These are phyloP conservation scores for Coccyzus lansbergi DNA, from an alignment of 2,797 vertebrate species.

Conservation along the genomic window DNA sequence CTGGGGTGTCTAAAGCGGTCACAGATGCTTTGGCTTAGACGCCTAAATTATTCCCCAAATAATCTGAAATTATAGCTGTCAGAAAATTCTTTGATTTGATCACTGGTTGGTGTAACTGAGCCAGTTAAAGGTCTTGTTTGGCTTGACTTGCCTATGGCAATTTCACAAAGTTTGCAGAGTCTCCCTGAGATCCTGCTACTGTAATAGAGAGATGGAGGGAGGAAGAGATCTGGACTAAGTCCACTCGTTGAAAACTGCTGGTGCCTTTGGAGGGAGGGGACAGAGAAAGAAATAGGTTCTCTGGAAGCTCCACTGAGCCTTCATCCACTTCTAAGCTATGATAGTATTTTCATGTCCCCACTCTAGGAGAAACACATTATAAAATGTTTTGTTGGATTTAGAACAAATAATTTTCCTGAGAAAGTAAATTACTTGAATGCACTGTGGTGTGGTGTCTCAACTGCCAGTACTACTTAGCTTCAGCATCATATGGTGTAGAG, in stretches of 20 bases:
- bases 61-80: neutral
- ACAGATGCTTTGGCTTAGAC: neutral
- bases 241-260: neutral
- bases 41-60: neutral
- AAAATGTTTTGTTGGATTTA: neutral
- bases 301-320: neutral
- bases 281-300: neutral
- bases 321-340: neutral
- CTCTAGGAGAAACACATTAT: neutral
- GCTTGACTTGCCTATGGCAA: neutral
- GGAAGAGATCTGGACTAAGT: neutral
- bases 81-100: neutral
- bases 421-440: neutral
- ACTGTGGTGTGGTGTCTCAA: fast-evolving
- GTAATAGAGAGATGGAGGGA: no score
- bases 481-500: neutral
- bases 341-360: neutral
- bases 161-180: neutral
- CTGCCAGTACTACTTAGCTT: neutral
- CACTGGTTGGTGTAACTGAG: neutral
- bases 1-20: neutral
- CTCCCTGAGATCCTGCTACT: neutral
- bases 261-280: neutral
- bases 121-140: neutral
- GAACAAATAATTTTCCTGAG: neutral